Base-by-base conservation (phyloP, 1,140 invertebrate species). In the Anastrepha ludens region DNA sequence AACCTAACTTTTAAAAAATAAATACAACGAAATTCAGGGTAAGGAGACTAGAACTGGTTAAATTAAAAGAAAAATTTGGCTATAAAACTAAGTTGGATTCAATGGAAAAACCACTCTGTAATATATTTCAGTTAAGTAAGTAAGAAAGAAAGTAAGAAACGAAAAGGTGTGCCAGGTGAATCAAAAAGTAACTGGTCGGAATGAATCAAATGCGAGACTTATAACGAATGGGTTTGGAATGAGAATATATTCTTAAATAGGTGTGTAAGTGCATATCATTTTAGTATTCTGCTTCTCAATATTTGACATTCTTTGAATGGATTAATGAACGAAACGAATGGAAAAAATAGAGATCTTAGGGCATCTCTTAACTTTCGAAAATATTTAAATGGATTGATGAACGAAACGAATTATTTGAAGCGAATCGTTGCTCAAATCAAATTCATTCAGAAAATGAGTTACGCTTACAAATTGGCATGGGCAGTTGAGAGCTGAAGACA, bases 131-230 rank as follows among this genome's bases (percentile, higher is more conserved):
- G 5, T 47, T 5, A 39, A 44, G 39, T 78, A 50, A 74, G 6
- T 29, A 29, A 11, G 9, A n/a, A 15, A 81, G 29, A 81, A 81
- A n/a, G n/a, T n/a, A n/a, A 81, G 58, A 20, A 81, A 81, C 41
- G 47, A 13, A 55, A 81, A 29, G 50, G 20, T 20, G 74, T 81
- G 74, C 74, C 74, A 81, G 74, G 74, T 81, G 74, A 81, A 81
- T 81, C 74, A 81, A 81, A 81, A 81, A 81, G 47, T 81, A 81
- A 81, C 74, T 11, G n/a, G n/a, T 81, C 74, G 44, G 17, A 13
- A 55, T 13, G n/a, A 81, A 81, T 17, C 7, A 81, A 81, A 81
- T 9, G n/a, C 20, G 47, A 20, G 47, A n/a, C 50, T 81, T 55
- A 74, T 67, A 29, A 67, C 44, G 15, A 1, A 1, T 62, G 13